phyloP scores from a whole-genome alignment of 2,113 vertebrate species.

The Dolichotis patagonum region DNA sequence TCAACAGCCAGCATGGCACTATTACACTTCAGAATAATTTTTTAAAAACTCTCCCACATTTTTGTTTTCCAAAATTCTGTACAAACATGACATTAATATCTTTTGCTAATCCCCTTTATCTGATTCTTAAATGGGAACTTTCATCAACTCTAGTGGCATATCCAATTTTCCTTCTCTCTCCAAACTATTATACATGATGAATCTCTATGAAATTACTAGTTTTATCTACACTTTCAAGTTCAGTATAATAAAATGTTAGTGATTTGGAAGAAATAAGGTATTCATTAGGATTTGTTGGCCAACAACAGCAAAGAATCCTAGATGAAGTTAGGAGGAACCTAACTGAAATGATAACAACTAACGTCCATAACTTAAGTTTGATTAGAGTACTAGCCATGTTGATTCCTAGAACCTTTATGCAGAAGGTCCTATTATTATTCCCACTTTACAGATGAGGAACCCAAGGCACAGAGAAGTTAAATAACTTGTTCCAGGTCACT shows the following conservation, averaged over 20 bases:
- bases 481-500: neutral
- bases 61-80: constrained; percentile 11
- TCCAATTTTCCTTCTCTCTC: constrained; percentile 15
- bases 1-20: neutral
- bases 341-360: neutral
- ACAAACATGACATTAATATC: neutral
- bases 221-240: constrained; percentile 21
- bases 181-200: neutral
- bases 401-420: neutral
- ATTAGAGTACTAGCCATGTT: neutral
- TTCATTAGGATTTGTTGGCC: neutral
- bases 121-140: constrained; percentile 35
- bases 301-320: neutral
- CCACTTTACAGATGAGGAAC: constrained; percentile 8
- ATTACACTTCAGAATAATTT: constrained; percentile 14
- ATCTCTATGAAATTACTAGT: constrained; percentile 13
- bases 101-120: neutral
- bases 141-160: neutral
- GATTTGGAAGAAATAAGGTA: constrained; percentile 5
- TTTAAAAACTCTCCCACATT: neutral
- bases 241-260: neutral
- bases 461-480: neutral
- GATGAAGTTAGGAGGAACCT: neutral
- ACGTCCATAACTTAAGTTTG: neutral
- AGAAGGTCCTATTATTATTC: neutral